A percentile compares a stretch with the other conserved stretches of the same genome.
These are phyloP conservation scores for Cyclophora albipunctata DNA, from an alignment of 2,888 invertebrate genomes.

Conservation along the genomic window DNA sequence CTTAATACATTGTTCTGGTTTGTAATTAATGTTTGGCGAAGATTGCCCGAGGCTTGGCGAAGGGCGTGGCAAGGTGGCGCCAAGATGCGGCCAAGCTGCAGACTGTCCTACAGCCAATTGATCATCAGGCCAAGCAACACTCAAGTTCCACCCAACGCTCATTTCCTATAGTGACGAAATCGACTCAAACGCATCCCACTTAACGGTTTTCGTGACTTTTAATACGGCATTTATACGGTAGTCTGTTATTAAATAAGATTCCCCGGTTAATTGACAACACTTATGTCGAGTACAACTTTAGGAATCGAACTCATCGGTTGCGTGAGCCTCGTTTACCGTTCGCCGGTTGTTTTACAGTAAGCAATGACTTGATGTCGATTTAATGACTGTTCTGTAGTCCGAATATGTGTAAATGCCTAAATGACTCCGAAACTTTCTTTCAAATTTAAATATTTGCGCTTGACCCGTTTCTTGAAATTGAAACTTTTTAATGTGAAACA, in stretches of 20 bases:
- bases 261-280: constrained; percentile 56
- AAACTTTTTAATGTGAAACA: not conserved
- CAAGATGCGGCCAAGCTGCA: constrained; percentile 38
- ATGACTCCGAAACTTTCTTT: constrained; percentile 2
- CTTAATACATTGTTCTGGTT: constrained; percentile 46
- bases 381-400: constrained; percentile 27
- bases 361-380: constrained; percentile 34
- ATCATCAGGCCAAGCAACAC: not conserved
- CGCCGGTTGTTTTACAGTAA: constrained; percentile 36
- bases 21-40: constrained; percentile 53
- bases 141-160: constrained; percentile 40
- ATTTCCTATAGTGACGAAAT: constrained; percentile 60
- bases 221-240: constrained; percentile 63
- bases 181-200: constrained; percentile 53
- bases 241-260: constrained; percentile 65
- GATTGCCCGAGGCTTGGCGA: constrained; percentile 41
- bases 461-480: not conserved
- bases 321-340: constrained; percentile 39
- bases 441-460: not conserved
- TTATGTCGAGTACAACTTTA: constrained; percentile 45
- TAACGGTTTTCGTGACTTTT: constrained; percentile 60
- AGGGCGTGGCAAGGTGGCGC: constrained; percentile 65
- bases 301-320: constrained; percentile 43
- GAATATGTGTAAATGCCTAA: constrained; percentile 9
- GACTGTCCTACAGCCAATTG: constrained; percentile 1